phyloP scores from a whole-genome alignment of 2,888 invertebrate species.

The Lottia gigantea region DNA sequence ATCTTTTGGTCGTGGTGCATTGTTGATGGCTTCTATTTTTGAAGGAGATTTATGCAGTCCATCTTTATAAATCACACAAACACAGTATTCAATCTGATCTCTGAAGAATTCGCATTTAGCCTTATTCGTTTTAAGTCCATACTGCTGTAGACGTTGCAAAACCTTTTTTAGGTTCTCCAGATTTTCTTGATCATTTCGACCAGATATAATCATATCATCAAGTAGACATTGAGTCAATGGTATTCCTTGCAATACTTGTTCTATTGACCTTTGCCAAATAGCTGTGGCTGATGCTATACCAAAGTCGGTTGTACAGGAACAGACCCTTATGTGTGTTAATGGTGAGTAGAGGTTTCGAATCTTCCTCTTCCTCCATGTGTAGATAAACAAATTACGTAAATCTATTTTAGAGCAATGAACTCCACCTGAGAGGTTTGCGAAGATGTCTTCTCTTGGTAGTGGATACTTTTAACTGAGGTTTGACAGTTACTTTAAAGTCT shows the following conservation, averaged over 20 bases:
- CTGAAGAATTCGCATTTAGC: conserved; percentile 22
- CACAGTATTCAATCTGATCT: conserved; percentile 24
- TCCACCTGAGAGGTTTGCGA: conserved; percentile 34
- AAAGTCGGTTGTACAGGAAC: conserved; percentile 33
- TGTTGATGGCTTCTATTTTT: conserved; percentile 15
- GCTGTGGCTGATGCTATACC: conserved; percentile 36
- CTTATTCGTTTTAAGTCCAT: conserved; percentile 20
- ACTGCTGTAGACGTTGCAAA: conserved; percentile 19
- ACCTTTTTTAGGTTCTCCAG: conserved; percentile 20
- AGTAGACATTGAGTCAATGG: conserved; percentile 21
- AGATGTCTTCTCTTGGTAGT: conserved; percentile 47
- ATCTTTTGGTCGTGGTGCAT: background rate
- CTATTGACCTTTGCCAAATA: conserved; percentile 36
- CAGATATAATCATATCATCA: conserved; percentile 22
- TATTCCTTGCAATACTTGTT: conserved; percentile 29
- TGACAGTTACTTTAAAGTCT: conserved; percentile 44
- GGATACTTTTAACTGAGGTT: conserved; percentile 45
- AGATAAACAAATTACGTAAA: conserved; percentile 20
- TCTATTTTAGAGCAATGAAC: conserved; percentile 31
- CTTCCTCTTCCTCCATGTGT: conserved; percentile 29
- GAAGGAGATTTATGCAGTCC: conserved; percentile 26
- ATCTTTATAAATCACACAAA: conserved; percentile 29
- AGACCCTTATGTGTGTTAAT: conserved; percentile 37
- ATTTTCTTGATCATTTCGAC: conserved; percentile 24
- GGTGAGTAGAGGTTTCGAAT: conserved; percentile 27